A percentile compares a stretch with the other conserved stretches of the same genome.
Conservation (phyloP, 2,113 vertebrate genomes). For the Narcine bancroftii region DNA sequence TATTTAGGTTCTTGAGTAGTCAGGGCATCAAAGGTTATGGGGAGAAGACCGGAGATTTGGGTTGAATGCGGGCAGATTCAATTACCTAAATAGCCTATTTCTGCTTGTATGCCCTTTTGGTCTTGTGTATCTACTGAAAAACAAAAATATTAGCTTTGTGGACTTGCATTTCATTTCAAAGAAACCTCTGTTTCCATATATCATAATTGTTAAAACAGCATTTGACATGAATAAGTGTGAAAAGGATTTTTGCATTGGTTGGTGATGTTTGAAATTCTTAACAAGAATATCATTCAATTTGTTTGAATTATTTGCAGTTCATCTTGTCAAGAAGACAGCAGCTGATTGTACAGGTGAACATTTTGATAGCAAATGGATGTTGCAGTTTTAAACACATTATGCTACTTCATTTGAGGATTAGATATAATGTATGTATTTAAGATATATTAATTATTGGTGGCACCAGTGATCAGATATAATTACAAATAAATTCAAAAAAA, state of each 20-base stretch:
- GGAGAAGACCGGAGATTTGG: no score
- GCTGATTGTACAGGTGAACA: background rate
- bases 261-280: background rate
- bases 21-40: no score
- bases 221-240: background rate
- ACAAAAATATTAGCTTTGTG: background rate
- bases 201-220: background rate
- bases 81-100: no score
- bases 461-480: background rate
- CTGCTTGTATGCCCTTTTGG: no score
- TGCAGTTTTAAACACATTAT: background rate
- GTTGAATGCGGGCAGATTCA: no score
- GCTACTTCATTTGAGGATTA: conserved; percentile 19
- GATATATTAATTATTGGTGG: conserved; percentile 8
- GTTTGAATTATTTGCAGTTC: background rate
- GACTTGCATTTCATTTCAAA: background rate
- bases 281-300: background rate
- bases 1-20: no score
- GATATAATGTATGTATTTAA: background rate
- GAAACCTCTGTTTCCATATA: background rate
- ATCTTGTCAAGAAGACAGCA: background rate
- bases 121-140: background rate
- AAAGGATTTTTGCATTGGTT: background rate
- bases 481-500: no score
- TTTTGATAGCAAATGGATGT: background rate